Conservation (phyloP, 2,113 vertebrate species). For the Odocoileus virginianus region DNA sequence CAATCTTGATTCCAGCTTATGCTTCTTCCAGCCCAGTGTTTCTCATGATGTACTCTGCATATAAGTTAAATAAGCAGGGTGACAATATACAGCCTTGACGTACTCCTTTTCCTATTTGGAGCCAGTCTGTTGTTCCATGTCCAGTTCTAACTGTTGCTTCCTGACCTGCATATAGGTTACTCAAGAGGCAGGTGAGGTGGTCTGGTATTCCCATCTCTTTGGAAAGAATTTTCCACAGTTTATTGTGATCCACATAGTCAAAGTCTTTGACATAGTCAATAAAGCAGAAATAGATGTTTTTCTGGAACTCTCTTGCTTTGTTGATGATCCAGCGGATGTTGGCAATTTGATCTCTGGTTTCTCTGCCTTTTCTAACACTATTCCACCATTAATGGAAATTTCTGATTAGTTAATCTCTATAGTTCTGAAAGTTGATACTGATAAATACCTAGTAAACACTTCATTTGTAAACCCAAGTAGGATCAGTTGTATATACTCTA, state of each 20-base stretch:
- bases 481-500: neutral
- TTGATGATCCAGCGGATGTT: accelerated
- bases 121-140: neutral
- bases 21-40: neutral
- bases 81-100: accelerated
- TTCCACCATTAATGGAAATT: neutral
- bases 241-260: neutral
- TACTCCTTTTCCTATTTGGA: neutral
- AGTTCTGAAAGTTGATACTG: neutral
- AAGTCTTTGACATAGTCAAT: neutral
- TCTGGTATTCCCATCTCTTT: neutral
- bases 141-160: neutral
- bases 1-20: neutral
- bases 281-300: neutral
- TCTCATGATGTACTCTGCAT: neutral
- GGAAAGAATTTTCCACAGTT: neutral
- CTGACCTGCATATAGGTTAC: neutral
- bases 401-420: neutral
- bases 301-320: neutral
- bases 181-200: neutral
- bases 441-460: neutral
- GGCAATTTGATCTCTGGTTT: neutral
- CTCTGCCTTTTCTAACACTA: neutral
- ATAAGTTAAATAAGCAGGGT: neutral
- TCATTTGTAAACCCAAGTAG: neutral